A percentile compares a stretch with the other conserved stretches of the same genome.
phyloP scores from a whole-genome alignment of 2,888 invertebrate species.

The Ophion obscuratus region DNA sequence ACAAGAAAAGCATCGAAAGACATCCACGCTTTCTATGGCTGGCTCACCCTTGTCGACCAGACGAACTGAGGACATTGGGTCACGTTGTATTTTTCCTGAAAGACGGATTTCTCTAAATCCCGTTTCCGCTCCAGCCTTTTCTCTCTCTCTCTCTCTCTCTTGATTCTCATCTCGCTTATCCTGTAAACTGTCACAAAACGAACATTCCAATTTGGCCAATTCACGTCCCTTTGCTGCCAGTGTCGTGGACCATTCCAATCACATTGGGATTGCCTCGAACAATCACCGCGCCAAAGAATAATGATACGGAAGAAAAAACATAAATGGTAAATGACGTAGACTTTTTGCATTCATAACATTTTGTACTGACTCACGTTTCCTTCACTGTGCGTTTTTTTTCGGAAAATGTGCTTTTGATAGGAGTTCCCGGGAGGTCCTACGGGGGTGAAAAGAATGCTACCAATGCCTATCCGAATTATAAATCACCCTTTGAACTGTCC shows the following conservation, averaged over 20 bases:
- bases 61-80: conserved; percentile 64
- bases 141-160: conserved; percentile 40
- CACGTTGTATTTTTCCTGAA: conserved; percentile 79
- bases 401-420: neutral
- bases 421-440: neutral
- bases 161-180: conserved; percentile 45
- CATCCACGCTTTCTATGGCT: conserved; percentile 41
- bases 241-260: neutral
- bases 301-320: neutral
- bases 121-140: conserved; percentile 45
- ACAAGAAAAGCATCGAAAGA: conserved; percentile 31
- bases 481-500: conserved; percentile 44
- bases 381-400: neutral
- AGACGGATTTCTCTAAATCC: conserved; percentile 80
- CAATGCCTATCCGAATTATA: conserved; percentile 37
- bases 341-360: neutral
- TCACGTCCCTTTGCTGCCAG: neutral
- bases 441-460: conserved; percentile 8
- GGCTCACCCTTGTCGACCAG: conserved; percentile 63
- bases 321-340: neutral
- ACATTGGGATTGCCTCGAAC: neutral
- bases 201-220: conserved; percentile 1
- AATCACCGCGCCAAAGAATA: neutral
- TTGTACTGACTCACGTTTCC: neutral
- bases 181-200: conserved; percentile 4